phyloP scores from a whole-genome alignment of 2,113 vertebrate genomes.

The Ophthalmolycus amberensis region DNA sequence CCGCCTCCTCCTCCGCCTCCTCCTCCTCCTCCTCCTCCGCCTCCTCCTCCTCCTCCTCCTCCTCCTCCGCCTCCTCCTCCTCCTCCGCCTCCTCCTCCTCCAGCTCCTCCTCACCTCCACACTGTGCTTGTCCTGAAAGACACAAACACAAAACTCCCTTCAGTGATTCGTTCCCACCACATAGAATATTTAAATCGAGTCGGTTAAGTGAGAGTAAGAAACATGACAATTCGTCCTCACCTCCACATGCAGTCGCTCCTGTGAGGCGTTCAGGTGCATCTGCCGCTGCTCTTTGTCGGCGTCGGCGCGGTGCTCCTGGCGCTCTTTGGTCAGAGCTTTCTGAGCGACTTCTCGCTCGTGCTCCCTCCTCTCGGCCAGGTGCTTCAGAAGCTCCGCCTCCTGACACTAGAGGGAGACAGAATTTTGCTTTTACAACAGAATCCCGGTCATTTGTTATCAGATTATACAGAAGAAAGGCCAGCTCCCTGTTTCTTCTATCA shows the following conservation, averaged over 20 bases:
- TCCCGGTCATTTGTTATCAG: not conserved
- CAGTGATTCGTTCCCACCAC: not conserved
- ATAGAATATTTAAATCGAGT: not conserved
- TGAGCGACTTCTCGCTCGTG: constrained; percentile 93
- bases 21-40: constrained; percentile 70
- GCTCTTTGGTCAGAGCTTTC: constrained; percentile 93
- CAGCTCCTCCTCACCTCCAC: constrained; percentile 88
- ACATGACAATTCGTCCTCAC: constrained; percentile 56
- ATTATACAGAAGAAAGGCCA: not conserved
- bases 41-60: constrained; percentile 72
- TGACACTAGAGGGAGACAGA: constrained; percentile 84
- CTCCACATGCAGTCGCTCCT: constrained; percentile 93
- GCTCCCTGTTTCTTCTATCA: not conserved
- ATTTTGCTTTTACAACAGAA: not conserved
- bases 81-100: constrained; percentile 68
- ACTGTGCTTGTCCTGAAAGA: constrained; percentile 91
- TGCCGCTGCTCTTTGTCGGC: constrained; percentile 90
- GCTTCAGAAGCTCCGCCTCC: constrained; percentile 94
- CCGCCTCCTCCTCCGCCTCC: not conserved
- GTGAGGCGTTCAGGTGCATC: constrained; percentile 89
- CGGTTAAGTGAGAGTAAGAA: not conserved
- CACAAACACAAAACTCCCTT: constrained; percentile 48
- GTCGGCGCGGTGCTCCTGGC: constrained; percentile 90
- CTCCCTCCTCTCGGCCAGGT: constrained; percentile 91
- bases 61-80: not conserved